These are phyloP conservation scores for Brachionus angularis DNA, from an alignment of 1,140 invertebrate species.

Conservation along the genomic window DNA sequence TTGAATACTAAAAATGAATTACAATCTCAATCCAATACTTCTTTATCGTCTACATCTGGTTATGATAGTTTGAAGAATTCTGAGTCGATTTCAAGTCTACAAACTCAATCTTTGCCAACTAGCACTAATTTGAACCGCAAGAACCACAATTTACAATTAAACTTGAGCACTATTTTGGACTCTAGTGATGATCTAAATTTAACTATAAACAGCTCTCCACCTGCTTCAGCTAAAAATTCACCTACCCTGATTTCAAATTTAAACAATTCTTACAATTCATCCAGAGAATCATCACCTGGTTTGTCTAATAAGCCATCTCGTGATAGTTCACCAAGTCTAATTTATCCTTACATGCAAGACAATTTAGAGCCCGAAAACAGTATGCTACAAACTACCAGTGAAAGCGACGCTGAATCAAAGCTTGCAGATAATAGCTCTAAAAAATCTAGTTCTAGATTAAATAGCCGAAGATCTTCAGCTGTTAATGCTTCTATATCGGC, in stretches of 20 bases:
- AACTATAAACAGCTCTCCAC: neutral
- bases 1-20: neutral
- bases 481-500: neutral
- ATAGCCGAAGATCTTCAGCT: neutral
- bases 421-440: no score
- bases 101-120: neutral
- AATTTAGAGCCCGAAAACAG: no score
- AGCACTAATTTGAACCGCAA: slow-evolving; percentile 5
- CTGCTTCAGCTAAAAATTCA: neutral
- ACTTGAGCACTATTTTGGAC: neutral
- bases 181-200: neutral
- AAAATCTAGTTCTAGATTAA: neutral
- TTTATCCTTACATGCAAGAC: slow-evolving; percentile 13
- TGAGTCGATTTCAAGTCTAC: slow-evolving; percentile 6
- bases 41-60: neutral
- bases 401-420: slow-evolving; percentile 21
- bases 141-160: neutral
- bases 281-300: slow-evolving; percentile 4
- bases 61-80: slow-evolving; percentile 4
- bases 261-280: neutral
- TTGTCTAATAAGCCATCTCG: neutral
- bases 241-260: no score
- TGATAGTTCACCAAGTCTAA: slow-evolving; percentile 2
- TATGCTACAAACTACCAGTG: no score
- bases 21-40: neutral